Conservation (phyloP, 2,888 invertebrate genomes). For the Ophraella communa region DNA sequence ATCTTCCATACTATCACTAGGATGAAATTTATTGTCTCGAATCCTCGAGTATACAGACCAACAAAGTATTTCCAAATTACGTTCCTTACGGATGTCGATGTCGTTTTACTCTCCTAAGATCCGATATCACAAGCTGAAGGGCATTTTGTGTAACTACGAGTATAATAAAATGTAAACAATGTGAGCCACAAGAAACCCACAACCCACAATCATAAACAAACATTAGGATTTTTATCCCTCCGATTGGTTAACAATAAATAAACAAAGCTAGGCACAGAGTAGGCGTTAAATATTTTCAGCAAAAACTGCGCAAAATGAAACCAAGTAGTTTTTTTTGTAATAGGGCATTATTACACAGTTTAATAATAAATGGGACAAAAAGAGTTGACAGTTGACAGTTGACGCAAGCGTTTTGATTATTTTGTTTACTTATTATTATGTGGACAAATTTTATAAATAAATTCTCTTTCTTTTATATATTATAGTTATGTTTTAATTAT, state of each 20-base stretch:
- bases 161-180: constrained; percentile 36
- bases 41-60: background rate
- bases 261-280: constrained; percentile 12
- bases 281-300: background rate
- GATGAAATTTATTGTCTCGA: background rate
- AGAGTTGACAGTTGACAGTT: no score
- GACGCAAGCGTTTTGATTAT: no score
- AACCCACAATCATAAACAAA: constrained; percentile 29
- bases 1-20: background rate
- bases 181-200: constrained; percentile 31
- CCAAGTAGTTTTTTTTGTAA: background rate
- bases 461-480: no score
- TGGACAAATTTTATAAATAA: no score
- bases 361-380: no score
- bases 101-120: constrained; percentile 14
- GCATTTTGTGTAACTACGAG: constrained; percentile 28
- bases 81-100: constrained; percentile 8
- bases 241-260: constrained; percentile 32
- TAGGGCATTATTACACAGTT: no score
- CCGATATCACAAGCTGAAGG: constrained; percentile 25
- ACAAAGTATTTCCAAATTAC: background rate
- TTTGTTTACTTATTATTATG: no score
- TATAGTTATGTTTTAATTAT: no score
- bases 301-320: background rate
- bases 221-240: constrained; percentile 31